Evolutionary conservation across 2,113 vertebrate species (phyloP).

Genomic region (Nesogale talazaci): DNA sequence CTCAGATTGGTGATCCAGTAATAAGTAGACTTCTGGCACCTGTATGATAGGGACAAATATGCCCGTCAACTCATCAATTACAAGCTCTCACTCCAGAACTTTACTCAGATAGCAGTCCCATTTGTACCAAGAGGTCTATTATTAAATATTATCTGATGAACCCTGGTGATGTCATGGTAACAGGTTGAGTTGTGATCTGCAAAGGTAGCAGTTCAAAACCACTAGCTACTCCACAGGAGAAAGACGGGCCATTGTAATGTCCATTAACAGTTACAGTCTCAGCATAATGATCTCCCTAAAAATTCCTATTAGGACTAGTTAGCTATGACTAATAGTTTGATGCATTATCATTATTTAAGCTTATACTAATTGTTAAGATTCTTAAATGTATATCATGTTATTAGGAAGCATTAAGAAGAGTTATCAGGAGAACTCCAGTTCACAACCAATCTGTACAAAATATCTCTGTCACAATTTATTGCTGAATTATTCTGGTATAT

Average conservation of each 20-base stretch:
- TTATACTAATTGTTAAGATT: no score
- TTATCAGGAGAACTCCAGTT: neutral
- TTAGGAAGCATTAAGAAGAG: no score
- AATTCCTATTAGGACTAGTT: neutral
- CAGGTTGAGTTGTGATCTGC: no score
- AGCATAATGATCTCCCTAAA: neutral
- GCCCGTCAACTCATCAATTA: neutral
- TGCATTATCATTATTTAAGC: neutral
- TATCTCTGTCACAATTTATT: neutral
- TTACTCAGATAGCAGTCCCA: neutral
- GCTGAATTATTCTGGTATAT: neutral
- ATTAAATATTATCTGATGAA: neutral
- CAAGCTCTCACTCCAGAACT: neutral
- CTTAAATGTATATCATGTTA: no score
- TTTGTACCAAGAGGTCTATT: neutral
- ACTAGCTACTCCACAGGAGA: no score
- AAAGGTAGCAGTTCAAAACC: no score
- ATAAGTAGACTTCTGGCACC: neutral
- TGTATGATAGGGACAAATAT: neutral
- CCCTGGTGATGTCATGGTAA: no score
- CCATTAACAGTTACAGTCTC: no score
- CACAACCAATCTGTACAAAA: neutral
- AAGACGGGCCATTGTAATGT: no score
- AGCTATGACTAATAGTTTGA: neutral
- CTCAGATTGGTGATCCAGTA: neutral